phyloP scores from a whole-genome alignment of 64 coral and sea anemone species.

The Platygyra sinensis region DNA sequence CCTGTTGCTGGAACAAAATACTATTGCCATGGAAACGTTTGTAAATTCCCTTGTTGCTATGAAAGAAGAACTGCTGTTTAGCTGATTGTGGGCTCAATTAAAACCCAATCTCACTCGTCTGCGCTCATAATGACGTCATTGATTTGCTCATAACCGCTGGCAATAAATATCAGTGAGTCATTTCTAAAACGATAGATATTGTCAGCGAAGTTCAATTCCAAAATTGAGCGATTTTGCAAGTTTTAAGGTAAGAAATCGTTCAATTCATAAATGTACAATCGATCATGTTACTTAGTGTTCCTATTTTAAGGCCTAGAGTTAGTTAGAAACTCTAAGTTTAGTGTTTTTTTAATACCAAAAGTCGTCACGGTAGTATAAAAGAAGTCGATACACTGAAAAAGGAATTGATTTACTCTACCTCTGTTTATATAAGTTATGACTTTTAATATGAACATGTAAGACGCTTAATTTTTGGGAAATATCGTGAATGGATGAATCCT shows the following conservation, averaged over 20 bases:
- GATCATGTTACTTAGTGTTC: neutral
- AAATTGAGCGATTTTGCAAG: neutral
- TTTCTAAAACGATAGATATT: neutral
- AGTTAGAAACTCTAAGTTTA: neutral
- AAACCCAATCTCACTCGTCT: neutral
- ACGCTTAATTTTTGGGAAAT: neutral
- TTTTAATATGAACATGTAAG: no score
- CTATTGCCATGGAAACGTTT: slow-evolving; percentile 28
- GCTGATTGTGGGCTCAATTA: neutral
- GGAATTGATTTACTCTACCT: no score
- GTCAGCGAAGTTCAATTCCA: neutral
- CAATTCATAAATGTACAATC: neutral
- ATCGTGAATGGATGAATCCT: no score
- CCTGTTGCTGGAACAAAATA: slow-evolving; percentile 17
- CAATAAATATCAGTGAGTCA: neutral
- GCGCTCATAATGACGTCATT: neutral
- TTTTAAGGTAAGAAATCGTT: slow-evolving; percentile 25
- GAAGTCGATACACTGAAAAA: neutral
- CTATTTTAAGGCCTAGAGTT: neutral
- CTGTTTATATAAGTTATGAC: no score
- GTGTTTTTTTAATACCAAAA: neutral
- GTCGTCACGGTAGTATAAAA: neutral
- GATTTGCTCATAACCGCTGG: neutral
- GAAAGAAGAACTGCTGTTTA: neutral
- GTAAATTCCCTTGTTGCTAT: slow-evolving; percentile 12